These are phyloP conservation scores for Galerucella calmariensis DNA, from an alignment of 2,888 invertebrate species.

Conservation along the genomic window DNA sequence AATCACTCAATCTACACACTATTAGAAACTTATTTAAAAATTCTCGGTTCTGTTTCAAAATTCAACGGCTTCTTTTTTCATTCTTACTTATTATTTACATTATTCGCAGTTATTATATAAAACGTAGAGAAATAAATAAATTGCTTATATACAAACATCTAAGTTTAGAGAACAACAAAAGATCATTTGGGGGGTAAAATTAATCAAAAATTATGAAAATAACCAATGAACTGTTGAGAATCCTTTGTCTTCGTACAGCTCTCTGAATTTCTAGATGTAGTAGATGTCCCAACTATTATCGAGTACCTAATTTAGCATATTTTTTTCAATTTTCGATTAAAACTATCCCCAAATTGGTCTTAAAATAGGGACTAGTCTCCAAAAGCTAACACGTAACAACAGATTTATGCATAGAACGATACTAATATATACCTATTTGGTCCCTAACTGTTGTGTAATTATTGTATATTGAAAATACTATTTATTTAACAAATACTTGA, in stretches of 20 bases:
- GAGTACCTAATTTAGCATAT: too few species aligned
- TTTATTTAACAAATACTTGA: background rate
- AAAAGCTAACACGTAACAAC: slow-evolving; percentile 11
- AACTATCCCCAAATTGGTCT: background rate
- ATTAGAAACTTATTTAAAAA: slow-evolving; percentile 1
- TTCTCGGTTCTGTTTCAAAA: background rate
- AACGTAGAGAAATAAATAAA: slow-evolving; percentile 20
- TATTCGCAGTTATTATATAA: slow-evolving; percentile 10
- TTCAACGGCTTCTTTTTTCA: slow-evolving; percentile 1
- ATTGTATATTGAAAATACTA: slow-evolving; percentile 43
- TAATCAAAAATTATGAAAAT: background rate
- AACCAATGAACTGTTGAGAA: background rate
- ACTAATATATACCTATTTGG: slow-evolving; percentile 49
- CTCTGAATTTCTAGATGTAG: too few species aligned
- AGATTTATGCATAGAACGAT: slow-evolving; percentile 6
- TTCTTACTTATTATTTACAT: slow-evolving; percentile 13
- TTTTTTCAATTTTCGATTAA: slow-evolving; percentile 3
- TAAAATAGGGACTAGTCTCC: slow-evolving; percentile 28
- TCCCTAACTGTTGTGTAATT: slow-evolving; percentile 55
- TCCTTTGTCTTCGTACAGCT: too few species aligned
- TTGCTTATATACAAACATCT: slow-evolving; percentile 10
- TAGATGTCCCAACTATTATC: too few species aligned
- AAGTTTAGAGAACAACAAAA: slow-evolving; percentile 2
- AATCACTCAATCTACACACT: slow-evolving; percentile 14
- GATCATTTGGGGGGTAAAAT: background rate